Conservation (phyloP, 2,797 vertebrate species). For the Anolis apletophallus region DNA sequence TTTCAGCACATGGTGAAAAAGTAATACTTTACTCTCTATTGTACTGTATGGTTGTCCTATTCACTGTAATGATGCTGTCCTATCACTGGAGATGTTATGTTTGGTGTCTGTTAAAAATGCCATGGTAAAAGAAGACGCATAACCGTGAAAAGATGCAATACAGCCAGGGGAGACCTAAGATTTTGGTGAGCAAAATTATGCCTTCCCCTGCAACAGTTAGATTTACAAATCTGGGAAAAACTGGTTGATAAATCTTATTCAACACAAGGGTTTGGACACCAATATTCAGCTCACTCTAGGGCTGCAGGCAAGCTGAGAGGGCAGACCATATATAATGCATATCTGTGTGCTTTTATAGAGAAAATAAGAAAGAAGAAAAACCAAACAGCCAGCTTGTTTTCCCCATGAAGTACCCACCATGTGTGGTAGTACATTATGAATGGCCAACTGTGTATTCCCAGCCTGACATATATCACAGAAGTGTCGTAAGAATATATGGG, state of each 20-base stretch:
- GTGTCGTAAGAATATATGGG: neutral
- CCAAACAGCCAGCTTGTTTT: no score
- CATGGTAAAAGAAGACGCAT: neutral
- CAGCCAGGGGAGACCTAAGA: neutral
- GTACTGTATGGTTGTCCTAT: neutral
- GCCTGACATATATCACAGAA: no score
- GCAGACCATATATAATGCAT: neutral
- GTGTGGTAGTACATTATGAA: no score
- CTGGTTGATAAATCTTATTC: neutral
- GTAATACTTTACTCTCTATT: neutral
- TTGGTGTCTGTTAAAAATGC: neutral
- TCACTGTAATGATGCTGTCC: neutral
- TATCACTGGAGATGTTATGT: neutral
- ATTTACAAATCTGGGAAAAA: neutral
- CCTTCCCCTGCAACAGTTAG: neutral
- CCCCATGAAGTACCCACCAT: no score
- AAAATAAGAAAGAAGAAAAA: no score
- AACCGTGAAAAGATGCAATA: neutral
- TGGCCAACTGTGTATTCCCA: no score
- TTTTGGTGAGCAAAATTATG: neutral
- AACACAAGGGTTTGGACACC: neutral
- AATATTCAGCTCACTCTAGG: neutral
- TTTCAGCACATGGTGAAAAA: constrained; percentile 3
- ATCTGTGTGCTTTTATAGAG: neutral
- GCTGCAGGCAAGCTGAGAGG: neutral